Evolutionary conservation across 2,888 invertebrate genomes (phyloP), one percentile per base, ranked within the genome.

Genomic region (Emmelina monodactyla): DNA sequence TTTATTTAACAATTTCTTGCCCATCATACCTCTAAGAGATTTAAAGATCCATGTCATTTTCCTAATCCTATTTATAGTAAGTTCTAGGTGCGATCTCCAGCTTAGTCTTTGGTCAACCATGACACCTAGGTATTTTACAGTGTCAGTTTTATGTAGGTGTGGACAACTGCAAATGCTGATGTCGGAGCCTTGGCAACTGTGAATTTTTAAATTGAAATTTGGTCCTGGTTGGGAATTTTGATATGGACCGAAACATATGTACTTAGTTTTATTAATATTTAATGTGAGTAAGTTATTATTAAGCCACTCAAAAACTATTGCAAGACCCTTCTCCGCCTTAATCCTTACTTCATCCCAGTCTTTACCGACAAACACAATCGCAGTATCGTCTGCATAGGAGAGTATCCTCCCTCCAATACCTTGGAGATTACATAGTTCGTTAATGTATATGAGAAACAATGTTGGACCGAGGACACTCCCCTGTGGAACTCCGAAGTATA

Each of bases 401-500:
- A 25, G 28, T 9, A 35, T 31, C 14, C 13, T 12, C 3, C 31
- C 31, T 2, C 28, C 16, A 15, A 13, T 14, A 7, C 15, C 10
- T 11, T 35, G n/a, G 2, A 39, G n/a, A 13, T 34, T 36, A 10
- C 39, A 39, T 14, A 42, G 19, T 12, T 37, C 34, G 16, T 42
- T 42, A 4, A 42, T 30, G 16, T 43, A 40, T 10, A 34, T 16
- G 10, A 40, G 12, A 28, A 42, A 42, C 2, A 42, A 31, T 2
- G 42, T 40, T 9, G 39, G 38, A 2, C 39, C 42, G 2, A 42
- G 35, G 1, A 40, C 32, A 31, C 39, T 42, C 7, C 42, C 42
- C 32, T 38, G 42, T 2, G 39, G 41, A 2, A 41, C 35, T 2
- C 37, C 40, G 14, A 9, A 40, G 5, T 9, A 14, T 2, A 34